Evolutionary conservation across 2,797 vertebrate genomes (phyloP).

Genomic region (Semotilus atromaculatus): DNA sequence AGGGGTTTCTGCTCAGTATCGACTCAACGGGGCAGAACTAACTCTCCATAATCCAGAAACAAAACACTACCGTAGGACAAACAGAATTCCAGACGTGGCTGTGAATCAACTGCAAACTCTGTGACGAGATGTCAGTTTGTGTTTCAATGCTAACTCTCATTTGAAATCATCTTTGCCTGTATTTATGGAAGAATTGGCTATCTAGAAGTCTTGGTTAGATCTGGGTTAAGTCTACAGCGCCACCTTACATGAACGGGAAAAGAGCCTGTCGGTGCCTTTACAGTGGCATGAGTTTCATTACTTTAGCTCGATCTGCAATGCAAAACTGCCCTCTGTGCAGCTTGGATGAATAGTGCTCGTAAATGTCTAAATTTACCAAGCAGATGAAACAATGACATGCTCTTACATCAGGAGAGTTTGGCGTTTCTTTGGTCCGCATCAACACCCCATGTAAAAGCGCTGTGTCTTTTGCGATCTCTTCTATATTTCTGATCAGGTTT

Average conservation of each 20-base stretch:
- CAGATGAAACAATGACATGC: neutral
- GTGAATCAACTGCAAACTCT: slow-evolving; percentile 39
- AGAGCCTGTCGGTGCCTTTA: neutral
- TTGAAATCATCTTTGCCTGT: neutral
- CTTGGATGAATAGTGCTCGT: neutral
- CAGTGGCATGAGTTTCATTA: neutral
- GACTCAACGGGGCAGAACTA: slow-evolving; percentile 43
- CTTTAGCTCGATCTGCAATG: neutral
- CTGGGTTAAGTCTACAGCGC: neutral
- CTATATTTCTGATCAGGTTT: slow-evolving; percentile 75
- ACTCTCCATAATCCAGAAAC: slow-evolving; percentile 55
- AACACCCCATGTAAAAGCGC: slow-evolving; percentile 87
- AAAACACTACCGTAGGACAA: slow-evolving; percentile 44
- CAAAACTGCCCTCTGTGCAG: neutral
- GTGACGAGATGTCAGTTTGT: slow-evolving; percentile 3
- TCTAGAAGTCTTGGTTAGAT: neutral
- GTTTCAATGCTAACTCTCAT: too few species aligned
- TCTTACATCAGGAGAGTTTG: slow-evolving; percentile 84
- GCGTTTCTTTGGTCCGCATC: slow-evolving; percentile 83
- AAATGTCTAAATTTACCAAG: neutral
- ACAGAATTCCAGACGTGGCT: slow-evolving; percentile 65
- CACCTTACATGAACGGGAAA: neutral
- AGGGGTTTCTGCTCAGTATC: neutral
- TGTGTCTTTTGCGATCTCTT: slow-evolving; percentile 81
- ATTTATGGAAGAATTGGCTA: neutral